These are phyloP conservation scores for Antennarius maculatus DNA, from an alignment of 2,797 vertebrate species.

Conservation along the genomic window DNA sequence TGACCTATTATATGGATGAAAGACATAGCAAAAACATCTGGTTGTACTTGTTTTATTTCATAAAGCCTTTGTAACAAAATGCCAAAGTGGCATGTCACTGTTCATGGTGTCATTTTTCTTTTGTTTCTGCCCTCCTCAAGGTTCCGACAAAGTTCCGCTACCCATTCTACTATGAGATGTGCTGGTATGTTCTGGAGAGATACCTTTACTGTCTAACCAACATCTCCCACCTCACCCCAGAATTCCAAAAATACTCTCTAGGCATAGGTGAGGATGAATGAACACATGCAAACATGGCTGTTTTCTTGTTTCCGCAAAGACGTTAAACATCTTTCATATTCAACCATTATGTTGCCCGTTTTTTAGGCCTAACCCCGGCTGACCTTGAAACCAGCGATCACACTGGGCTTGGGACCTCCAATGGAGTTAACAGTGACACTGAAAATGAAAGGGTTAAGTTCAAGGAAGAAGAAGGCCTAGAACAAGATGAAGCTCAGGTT, in stretches of 20 bases:
- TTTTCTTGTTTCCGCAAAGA: background rate
- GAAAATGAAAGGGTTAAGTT: constrained; percentile 56
- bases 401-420: constrained; percentile 36
- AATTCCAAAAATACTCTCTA: constrained; percentile 95
- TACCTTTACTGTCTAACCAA: constrained; percentile 96
- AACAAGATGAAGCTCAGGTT: constrained; percentile 37
- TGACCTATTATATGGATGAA: no score
- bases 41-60: no score
- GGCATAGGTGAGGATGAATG: constrained; percentile 87
- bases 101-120: background rate
- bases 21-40: no score
- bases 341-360: background rate
- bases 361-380: constrained; percentile 85
- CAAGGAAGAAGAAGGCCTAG: constrained; percentile 49
- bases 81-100: background rate
- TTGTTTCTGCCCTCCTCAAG: constrained; percentile 69
- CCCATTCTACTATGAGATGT: constrained; percentile 99
- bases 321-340: background rate
- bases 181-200: constrained; percentile 97
- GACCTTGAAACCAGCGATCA: constrained; percentile 66
- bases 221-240: constrained; percentile 91
- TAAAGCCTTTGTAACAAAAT: no score
- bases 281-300: background rate
- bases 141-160: constrained; percentile 98
- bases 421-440: constrained; percentile 43